These are phyloP conservation scores for Anadara kagoshimensis DNA, from an alignment of 1,140 invertebrate species.

Conservation along the genomic window DNA sequence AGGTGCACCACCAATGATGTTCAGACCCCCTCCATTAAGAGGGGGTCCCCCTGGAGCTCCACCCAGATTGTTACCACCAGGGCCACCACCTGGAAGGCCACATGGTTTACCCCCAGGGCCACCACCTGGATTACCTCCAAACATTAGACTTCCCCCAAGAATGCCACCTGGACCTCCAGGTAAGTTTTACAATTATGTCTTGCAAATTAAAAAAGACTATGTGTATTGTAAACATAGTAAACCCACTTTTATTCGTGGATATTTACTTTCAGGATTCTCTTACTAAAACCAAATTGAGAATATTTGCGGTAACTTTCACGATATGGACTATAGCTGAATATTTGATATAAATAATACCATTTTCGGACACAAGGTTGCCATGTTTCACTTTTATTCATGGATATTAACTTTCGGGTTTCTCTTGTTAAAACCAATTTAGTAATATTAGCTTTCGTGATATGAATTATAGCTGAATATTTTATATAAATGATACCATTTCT, in stretches of 20 bases:
- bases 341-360: too few relatives aligned
- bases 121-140: slow-evolving; percentile 77
- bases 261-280: background rate
- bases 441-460: too few relatives aligned
- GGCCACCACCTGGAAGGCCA: slow-evolving; percentile 81
- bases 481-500: too few relatives aligned
- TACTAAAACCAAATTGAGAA: too few relatives aligned
- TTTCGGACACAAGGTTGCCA: too few relatives aligned
- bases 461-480: too few relatives aligned
- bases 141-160: slow-evolving; percentile 68
- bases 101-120: slow-evolving; percentile 87
- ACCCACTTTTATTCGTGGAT: background rate
- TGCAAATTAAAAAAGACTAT: background rate
- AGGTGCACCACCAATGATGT: slow-evolving; percentile 75
- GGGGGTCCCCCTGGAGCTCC: slow-evolving; percentile 70
- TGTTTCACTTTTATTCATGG: too few relatives aligned
- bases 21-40: slow-evolving; percentile 73
- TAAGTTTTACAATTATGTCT: slow-evolving; percentile 28
- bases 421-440: too few relatives aligned
- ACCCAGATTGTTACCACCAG: slow-evolving; percentile 76
- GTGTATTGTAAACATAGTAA: too few relatives aligned
- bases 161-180: slow-evolving; percentile 82
- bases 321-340: too few relatives aligned
- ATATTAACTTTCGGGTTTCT: too few relatives aligned
- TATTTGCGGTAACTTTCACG: too few relatives aligned